Conservation (phyloP, 2,113 vertebrate genomes). For the Parus major region DNA sequence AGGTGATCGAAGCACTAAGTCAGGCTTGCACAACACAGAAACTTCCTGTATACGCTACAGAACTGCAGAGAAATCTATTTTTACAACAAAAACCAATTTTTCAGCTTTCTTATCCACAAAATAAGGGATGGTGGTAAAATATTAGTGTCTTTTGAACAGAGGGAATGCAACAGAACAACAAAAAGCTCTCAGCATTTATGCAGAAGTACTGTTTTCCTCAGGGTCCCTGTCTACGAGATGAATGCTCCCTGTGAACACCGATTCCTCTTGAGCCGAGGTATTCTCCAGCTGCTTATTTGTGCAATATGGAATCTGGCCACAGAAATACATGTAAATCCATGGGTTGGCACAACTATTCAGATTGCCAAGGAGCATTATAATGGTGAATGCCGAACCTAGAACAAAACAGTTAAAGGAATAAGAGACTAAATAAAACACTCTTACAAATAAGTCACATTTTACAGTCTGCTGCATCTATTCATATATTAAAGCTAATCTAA, state of each 20-base stretch:
- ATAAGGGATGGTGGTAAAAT: not conserved
- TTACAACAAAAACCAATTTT: not conserved
- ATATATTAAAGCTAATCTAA: not conserved
- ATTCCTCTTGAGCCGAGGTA: slow-evolving; percentile 45
- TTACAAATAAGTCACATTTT: not conserved
- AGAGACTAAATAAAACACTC: not conserved
- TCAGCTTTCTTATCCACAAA: not conserved
- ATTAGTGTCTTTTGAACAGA: not conserved
- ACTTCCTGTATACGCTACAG: not conserved
- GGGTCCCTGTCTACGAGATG: slow-evolving; percentile 55
- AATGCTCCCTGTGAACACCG: slow-evolving; percentile 46
- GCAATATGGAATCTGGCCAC: slow-evolving; percentile 68
- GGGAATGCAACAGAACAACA: not conserved
- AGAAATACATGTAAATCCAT: slow-evolving; percentile 86
- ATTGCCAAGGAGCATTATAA: slow-evolving; percentile 84
- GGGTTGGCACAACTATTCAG: slow-evolving; percentile 85
- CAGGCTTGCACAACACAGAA: not conserved
- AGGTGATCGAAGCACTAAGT: not conserved
- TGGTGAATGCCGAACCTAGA: slow-evolving; percentile 78
- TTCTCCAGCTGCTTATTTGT: slow-evolving; percentile 33
- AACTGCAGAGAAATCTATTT: not conserved
- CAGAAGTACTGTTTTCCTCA: slow-evolving; percentile 47
- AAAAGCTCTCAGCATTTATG: slow-evolving; percentile 2
- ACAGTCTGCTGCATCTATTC: not conserved
- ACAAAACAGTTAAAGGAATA: slow-evolving; percentile 10